Percentiles rank a stretch among this genome's conserved stretches.
Evolutionary conservation across 1,140 invertebrate genomes (phyloP).

Genomic region (Platyura marginata): DNA sequence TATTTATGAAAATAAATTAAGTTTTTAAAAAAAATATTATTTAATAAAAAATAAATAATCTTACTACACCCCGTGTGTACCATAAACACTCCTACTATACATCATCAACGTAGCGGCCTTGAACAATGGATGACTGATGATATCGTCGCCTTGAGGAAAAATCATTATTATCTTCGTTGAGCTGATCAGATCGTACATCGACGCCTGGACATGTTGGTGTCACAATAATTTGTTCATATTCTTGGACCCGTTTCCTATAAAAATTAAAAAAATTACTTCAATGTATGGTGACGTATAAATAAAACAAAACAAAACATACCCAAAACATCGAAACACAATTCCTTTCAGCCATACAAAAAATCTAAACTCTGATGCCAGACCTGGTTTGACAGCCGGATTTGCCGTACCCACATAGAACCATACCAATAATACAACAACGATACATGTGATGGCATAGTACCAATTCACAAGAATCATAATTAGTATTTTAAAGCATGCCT

Average conservation of each 20-base stretch:
- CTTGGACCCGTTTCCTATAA: constrained; percentile 47
- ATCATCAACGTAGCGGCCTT: constrained; percentile 45
- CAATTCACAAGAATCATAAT: constrained; percentile 90
- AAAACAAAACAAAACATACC: constrained; percentile 34
- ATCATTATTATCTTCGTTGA: constrained; percentile 91
- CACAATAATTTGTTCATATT: constrained; percentile 81
- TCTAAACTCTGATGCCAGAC: constrained; percentile 71
- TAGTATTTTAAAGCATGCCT: constrained; percentile 68
- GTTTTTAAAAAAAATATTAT: too few relatives aligned
- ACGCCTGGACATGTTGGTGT: constrained; percentile 69
- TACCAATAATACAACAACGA: constrained; percentile 61
- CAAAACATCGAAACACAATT: constrained; percentile 51
- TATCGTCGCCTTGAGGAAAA: constrained; percentile 78
- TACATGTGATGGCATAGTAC: constrained; percentile 70
- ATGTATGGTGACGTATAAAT: background rate
- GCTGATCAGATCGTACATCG: constrained; percentile 59
- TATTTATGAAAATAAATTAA: too few relatives aligned
- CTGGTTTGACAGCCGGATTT: constrained; percentile 86
- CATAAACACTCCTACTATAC: constrained; percentile 9
- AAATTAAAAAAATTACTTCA: constrained; percentile 9
- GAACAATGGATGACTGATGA: constrained; percentile 73
- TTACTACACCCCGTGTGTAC: too few relatives aligned
- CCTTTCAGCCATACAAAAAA: constrained; percentile 70
- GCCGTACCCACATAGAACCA: constrained; percentile 88
- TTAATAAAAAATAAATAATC: too few relatives aligned